Base-by-base conservation (phyloP, 2,113 vertebrate species). In the Nycticryphes semicollaris region DNA sequence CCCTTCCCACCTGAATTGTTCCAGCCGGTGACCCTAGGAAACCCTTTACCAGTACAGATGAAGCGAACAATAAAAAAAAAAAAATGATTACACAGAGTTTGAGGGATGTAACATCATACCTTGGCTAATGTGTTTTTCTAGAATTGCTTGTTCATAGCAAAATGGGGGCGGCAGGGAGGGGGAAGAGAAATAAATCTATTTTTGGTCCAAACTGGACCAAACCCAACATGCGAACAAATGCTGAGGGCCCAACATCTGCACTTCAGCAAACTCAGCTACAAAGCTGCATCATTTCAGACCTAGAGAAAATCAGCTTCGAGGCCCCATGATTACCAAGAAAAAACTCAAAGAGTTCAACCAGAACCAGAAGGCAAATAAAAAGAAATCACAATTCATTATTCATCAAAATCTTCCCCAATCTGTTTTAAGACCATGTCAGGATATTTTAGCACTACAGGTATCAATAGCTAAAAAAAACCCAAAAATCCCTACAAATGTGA, bases 331-430 rank as follows among this genome's bases (percentile, higher is more conserved):
- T 60, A 66, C 76, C 88, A 59, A 95, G 90, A 59, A 51, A 59
- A 87, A 96, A 66, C 23, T 88, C 37, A 41, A 69, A 81, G 82
- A 94, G 90, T 94, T 93, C 94, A 96, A 81, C 64, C 56, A 89
- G 81, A 84, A 91, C 87, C 81, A 95, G 89, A 95, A 95, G 89
- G 78, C 78, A 89, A 95, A 94, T 53, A 82, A 93, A 93, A 94
- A 80, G 59, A 85, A 95, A 90, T 95, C 90, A 86, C 82, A 94
- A 88, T 93, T 95, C 94, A 85, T 95, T 93, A 94, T 94, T 94
- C 93, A 96, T 94, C 90, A 84, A 51, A 86, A 67, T 92, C 56
- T 88, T 94, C 85, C 60, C 77, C 93, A 78, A 78, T 87, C 82
- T 95, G 82, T 90, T 94, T 77, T 59, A 94, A 95, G 92, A 80